A percentile compares a stretch with the other conserved stretches of the same genome.
Conservation (phyloP, 64 coral and sea anemone species). For the Dendronephthya gigantea region DNA sequence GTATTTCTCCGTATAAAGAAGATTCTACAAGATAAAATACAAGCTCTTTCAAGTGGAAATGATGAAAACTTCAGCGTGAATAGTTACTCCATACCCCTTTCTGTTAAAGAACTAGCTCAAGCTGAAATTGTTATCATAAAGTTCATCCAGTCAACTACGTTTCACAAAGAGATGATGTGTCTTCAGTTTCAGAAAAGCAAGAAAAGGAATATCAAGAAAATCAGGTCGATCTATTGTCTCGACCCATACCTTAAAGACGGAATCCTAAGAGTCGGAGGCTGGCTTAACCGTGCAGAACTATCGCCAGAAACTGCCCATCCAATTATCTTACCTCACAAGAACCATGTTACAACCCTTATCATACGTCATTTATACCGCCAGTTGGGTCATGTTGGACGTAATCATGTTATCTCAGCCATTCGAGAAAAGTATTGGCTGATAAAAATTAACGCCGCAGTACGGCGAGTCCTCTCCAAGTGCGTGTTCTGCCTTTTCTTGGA, state of each 20-base stretch:
- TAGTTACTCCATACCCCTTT: neutral
- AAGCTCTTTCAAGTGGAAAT: neutral
- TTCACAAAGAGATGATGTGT: neutral
- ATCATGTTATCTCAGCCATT: constrained; percentile 5
- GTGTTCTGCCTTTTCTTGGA: constrained; percentile 15
- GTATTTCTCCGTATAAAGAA: constrained; percentile 29
- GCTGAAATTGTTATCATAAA: neutral
- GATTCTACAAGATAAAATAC: neutral
- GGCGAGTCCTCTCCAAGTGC: neutral
- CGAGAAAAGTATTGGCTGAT: constrained; percentile 5
- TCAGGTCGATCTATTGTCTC: neutral
- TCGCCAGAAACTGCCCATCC: too few species aligned
- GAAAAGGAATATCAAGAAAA: constrained; percentile 3
- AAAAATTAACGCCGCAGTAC: neutral
- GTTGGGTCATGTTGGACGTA: constrained; percentile 5
- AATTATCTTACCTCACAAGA: neutral
- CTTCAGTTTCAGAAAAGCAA: constrained; percentile 8
- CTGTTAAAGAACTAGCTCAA: neutral
- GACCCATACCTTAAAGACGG: neutral
- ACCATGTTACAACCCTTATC: too few species aligned
- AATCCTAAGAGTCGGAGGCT: constrained; percentile 9
- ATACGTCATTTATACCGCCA: too few species aligned
- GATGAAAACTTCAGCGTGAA: neutral
- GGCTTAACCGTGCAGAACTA: constrained; percentile 20
- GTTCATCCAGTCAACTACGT: neutral